These are phyloP conservation scores for Strix uralensis DNA, from an alignment of 2,113 vertebrate genomes.

Conservation along the genomic window DNA sequence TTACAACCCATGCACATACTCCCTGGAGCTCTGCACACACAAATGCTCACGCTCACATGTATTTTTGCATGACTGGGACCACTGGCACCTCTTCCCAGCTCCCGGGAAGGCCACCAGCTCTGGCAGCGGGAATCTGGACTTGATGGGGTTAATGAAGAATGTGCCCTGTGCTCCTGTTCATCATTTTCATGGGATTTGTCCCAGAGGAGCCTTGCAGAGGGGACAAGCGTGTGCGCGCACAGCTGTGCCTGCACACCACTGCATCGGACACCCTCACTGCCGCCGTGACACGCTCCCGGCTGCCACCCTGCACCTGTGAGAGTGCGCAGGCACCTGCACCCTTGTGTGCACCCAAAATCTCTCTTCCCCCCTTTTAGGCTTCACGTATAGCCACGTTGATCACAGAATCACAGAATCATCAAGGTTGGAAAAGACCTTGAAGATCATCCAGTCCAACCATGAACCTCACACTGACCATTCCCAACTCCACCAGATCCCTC, in stretches of 20 bases:
- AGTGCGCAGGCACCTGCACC: neutral
- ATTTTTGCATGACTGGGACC: neutral
- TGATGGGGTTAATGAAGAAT: no score
- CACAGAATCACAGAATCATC: no score
- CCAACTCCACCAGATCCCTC: no score
- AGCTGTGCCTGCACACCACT: neutral
- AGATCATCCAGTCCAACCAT: no score
- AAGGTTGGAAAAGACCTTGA: no score
- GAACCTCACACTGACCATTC: no score
- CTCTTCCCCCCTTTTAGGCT: neutral
- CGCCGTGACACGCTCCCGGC: no score
- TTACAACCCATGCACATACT: neutral
- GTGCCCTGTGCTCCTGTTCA: neutral
- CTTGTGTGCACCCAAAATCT: neutral
- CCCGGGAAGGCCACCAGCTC: neutral
- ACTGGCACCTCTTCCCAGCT: neutral
- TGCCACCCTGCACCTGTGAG: no score
- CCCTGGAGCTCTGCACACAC: neutral
- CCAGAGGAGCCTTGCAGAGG: neutral
- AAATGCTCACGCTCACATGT: fast-evolving
- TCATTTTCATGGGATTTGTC: neutral
- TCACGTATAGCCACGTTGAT: neutral
- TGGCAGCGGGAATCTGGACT: neutral
- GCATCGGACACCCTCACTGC: neutral
- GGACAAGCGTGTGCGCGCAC: neutral